Evolutionary conservation across 2,113 vertebrate genomes (phyloP), one percentile per base, ranked within the genome.

Genomic region (Turnix velox): DNA sequence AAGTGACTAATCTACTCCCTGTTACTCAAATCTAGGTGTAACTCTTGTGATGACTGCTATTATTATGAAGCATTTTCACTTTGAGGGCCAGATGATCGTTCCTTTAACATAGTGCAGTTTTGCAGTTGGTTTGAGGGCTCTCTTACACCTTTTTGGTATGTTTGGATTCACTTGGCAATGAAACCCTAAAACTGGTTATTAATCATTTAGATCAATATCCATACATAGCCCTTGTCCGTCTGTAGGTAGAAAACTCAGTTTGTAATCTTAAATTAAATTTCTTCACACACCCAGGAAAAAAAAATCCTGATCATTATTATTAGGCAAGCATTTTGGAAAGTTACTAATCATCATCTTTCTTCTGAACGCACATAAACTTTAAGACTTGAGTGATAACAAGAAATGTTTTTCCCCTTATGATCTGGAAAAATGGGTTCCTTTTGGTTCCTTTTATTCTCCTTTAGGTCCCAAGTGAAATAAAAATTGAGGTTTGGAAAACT

Each of bases 11-110:
- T 73, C 51, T 30, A 69, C 45, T 95, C 84, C 74, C 55, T 91
- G 67, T 93, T 96, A 95, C 91, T 96, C 91, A 96, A 94, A 92
- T 66, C 82, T 84, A 96, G 94, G 96, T 96, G 91, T 94, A 92
- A 96, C 94, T 95, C 91, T 76, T 85, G 55, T 91, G 92, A 89
- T 96, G 96, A 94, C 66, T 92, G 92, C 86, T 65, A 46, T 31
- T 89, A 54, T 69, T 82, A 62, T 69, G 87, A 93, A 84, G 71
- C 43, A 39, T 92, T 89, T 95, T 84, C 51, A 76, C 24, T 95
- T 85, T 69, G 81, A 91, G 78, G 75, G 58, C 71, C 81, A 85
- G 71, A 89, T 76, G 66, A 87, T 85, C 74, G 69, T 88, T 51
- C 59, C 71, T 96, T 93, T 94, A 96, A 96, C 87, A 39, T 39